These are phyloP conservation scores for Emydocephalus ijimae DNA, from an alignment of 2,113 vertebrate species.

Conservation along the genomic window DNA sequence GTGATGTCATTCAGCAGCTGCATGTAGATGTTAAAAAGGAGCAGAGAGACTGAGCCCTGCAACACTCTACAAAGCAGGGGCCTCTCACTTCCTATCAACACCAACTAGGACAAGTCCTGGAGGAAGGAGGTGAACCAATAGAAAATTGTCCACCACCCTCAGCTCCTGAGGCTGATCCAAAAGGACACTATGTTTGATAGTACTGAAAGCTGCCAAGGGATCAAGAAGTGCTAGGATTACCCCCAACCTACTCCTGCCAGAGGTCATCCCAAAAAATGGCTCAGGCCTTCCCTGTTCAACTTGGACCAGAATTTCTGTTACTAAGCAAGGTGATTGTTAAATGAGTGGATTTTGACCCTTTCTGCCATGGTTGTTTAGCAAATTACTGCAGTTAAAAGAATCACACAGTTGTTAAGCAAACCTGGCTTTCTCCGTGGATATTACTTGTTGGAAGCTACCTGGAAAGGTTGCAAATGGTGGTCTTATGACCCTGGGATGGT, in stretches of 20 bases:
- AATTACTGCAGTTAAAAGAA: not conserved
- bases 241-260: not conserved
- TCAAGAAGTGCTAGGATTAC: not conserved
- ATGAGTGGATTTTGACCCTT: not conserved
- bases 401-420: not conserved
- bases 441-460: not conserved
- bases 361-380: not conserved
- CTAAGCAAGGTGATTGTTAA: not conserved
- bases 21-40: too few relatives aligned
- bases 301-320: not conserved
- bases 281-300: not conserved
- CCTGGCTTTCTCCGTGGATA: not conserved
- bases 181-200: not conserved
- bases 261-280: not conserved
- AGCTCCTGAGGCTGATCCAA: not conserved
- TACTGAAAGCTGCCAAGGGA: not conserved
- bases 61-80: not conserved
- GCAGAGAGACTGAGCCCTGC: not conserved
- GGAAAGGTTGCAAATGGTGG: not conserved
- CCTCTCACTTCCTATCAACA: not conserved
- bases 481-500: not conserved
- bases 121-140: not conserved
- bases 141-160: not conserved
- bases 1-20: not conserved
- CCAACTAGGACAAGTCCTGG: not conserved